Evolutionary conservation across 2,113 vertebrate species (phyloP), one percentile per base, ranked within the genome.

Genomic region (Alligator mississippiensis): DNA sequence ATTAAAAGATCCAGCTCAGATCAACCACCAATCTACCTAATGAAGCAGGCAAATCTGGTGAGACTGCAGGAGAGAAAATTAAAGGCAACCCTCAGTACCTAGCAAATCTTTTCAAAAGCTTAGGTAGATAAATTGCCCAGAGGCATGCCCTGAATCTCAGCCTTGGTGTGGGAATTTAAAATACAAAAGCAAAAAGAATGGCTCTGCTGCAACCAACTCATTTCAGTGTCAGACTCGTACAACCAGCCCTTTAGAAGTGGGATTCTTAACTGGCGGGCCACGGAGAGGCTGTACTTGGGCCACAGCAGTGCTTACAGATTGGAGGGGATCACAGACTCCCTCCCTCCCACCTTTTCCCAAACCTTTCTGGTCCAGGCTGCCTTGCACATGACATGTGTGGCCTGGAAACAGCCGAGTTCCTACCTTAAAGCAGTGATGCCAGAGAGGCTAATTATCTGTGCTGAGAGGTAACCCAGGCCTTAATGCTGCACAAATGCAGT

Each of bases 191-290:
- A 82, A 72, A 21, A 47, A 38, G 59, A 58, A 28, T 0, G 64
- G 21, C 5, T 8, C 18, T 1, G 4, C 3, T n/a, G 6, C 17
- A 13, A 0, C 0, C 4, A 4, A 81, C 24, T 22, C 21, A 24
- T 72, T 72, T 72, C 30, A 38, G 30, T 34, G 14, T 30, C 30
- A 72, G 34, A 38, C 34, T 47, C 24, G 30, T 34, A 38, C 18
- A 11, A 38, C 68, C 68, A 72, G 34, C 13, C 5, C 68, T 72
- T 21, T 30, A 70, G 30, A 34, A 10, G 10, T 72, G 47, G 9
- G 47, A 47, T 47, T 47, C 47, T 47, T 8, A 47, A 47, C 47
- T 47, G 6, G 61, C 9, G 22, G 61, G 19, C 11, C 61, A 6
- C 4, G 21, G 61, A 24, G 61, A 24, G 22, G 24, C 61, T 24